Evolutionary conservation across 2,888 invertebrate species (phyloP).

Genomic region (Brachycybe producta): DNA sequence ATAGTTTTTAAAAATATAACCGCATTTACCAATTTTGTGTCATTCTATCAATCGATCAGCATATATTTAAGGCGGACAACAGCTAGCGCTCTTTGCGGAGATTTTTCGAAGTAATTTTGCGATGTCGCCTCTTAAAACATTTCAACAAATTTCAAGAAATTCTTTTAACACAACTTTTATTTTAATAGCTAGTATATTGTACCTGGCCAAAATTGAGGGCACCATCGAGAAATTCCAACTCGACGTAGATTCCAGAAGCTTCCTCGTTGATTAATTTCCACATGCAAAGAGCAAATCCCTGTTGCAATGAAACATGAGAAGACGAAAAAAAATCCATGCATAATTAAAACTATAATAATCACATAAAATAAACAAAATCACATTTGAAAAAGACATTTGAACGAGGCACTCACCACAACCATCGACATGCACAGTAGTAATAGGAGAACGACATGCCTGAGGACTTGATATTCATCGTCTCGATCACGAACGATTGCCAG

Average conservation of each 20-base stretch:
- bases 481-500: constrained; percentile 27
- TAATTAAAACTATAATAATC: background rate
- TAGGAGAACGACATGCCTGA: constrained; percentile 67
- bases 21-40: too few species aligned
- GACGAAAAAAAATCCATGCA: background rate
- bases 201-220: constrained; percentile 71
- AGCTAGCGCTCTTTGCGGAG: too few species aligned
- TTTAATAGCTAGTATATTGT: constrained; percentile 8
- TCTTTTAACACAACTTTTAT: background rate
- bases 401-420: constrained; percentile 59
- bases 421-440: constrained; percentile 68
- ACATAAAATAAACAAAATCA: constrained; percentile 1
- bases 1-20: too few species aligned
- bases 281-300: constrained; percentile 55
- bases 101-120: too few species aligned
- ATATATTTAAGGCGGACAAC: too few species aligned
- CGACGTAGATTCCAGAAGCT: constrained; percentile 77
- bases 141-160: too few species aligned
- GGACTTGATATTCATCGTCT: constrained; percentile 44
- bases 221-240: constrained; percentile 81
- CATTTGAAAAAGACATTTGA: background rate
- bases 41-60: too few species aligned
- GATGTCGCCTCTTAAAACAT: too few species aligned
- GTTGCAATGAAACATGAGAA: background rate
- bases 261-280: constrained; percentile 33